These are phyloP conservation scores for Netelia inedita DNA, from an alignment of 2,888 invertebrate genomes.

Conservation along the genomic window DNA sequence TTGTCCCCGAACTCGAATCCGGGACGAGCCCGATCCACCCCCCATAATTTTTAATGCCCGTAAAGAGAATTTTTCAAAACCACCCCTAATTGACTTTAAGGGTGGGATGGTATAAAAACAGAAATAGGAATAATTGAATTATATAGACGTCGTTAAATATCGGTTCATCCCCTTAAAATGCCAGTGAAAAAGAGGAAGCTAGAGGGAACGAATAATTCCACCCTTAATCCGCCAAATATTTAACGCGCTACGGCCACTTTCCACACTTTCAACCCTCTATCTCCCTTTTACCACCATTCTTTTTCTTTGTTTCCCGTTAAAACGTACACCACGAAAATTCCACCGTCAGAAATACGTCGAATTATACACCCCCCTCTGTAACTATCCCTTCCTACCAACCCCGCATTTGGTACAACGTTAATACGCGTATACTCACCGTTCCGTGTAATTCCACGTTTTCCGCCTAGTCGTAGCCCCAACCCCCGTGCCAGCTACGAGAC, in stretches of 20 bases:
- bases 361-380: background rate
- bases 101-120: too few relatives aligned
- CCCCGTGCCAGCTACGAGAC: slow-evolving; percentile 18
- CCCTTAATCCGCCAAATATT: background rate
- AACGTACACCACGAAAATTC: background rate
- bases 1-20: background rate
- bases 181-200: too few relatives aligned
- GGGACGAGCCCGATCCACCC: too few relatives aligned
- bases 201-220: too few relatives aligned
- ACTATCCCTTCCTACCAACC: background rate
- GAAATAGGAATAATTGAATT: too few relatives aligned
- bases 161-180: too few relatives aligned
- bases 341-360: background rate
- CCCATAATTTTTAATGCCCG: too few relatives aligned
- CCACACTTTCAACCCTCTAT: too few relatives aligned
- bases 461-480: background rate
- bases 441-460: slow-evolving; percentile 50
- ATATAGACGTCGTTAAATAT: too few relatives aligned
- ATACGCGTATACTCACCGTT: slow-evolving; percentile 35
- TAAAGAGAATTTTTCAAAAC: too few relatives aligned
- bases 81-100: too few relatives aligned
- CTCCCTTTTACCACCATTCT: background rate
- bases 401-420: background rate
- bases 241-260: background rate
- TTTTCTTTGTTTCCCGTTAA: background rate